A percentile compares a stretch with the other conserved stretches of the same genome.
Conservation (phyloP, 2,113 vertebrate genomes). For the Bambusicola thoracicus region DNA sequence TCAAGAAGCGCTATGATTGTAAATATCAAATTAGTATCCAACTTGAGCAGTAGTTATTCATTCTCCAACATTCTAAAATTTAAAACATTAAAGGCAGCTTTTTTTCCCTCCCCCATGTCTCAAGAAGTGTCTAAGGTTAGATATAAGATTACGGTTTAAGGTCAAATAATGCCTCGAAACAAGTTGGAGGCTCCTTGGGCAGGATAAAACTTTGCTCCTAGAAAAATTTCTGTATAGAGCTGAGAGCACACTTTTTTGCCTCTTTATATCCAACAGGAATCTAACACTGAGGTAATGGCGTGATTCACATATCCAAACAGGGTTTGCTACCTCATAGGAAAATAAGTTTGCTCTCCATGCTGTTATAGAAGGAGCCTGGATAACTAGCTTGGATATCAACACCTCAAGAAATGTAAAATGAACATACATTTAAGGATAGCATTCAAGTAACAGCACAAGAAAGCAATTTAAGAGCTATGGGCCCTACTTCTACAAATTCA, state of each 20-base stretch:
- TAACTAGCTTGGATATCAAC: not conserved
- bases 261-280: not conserved
- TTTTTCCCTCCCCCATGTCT: not conserved
- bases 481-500: not conserved
- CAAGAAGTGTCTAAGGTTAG: not conserved
- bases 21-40: not conserved
- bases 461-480: not conserved
- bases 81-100: not conserved
- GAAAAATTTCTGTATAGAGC: not conserved
- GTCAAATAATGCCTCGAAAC: not conserved
- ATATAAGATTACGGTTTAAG: not conserved
- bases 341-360: not conserved
- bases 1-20: not conserved
- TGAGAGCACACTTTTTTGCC: not conserved
- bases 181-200: not conserved
- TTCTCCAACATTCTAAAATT: not conserved
- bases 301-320: not conserved
- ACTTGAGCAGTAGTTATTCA: not conserved
- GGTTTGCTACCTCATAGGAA: not conserved
- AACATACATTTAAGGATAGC: not conserved
- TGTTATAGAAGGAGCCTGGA: not conserved
- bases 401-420: not conserved
- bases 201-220: not conserved
- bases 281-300: not conserved
- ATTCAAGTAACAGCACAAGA: not conserved